phyloP scores from a whole-genome alignment of 2,797 vertebrate species.

The Micromesistius poutassou region DNA sequence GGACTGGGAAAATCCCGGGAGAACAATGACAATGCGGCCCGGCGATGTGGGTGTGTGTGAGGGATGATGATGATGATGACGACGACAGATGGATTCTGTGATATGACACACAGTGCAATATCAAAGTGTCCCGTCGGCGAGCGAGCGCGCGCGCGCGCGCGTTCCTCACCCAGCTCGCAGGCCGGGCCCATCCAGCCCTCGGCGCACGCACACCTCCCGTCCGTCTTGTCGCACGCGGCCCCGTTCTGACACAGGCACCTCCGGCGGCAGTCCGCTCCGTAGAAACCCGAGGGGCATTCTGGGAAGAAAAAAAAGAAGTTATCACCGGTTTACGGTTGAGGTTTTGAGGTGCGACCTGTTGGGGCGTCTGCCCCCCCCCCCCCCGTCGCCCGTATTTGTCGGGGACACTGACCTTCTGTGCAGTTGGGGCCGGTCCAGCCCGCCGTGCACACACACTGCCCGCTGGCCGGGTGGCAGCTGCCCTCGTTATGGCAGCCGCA shows the following conservation, averaged over 20 bases:
- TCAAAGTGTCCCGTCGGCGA: not conserved
- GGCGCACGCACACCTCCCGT: conserved; percentile 77
- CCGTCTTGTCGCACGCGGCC: conserved; percentile 76
- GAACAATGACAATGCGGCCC: not conserved
- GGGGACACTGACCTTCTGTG: conserved; percentile 74
- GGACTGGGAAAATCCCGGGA: not conserved
- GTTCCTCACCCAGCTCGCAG: conserved; percentile 83
- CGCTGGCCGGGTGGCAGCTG: conserved; percentile 78
- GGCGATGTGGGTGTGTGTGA: not conserved
- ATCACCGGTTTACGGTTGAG: not conserved
- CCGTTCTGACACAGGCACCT: conserved; percentile 85
- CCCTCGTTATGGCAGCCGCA: conserved; percentile 82
- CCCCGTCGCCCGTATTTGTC: not conserved
- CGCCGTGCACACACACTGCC: conserved; percentile 77
- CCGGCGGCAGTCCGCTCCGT: conserved; percentile 76
- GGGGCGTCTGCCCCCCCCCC: too few relatives aligned
- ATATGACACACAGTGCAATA: not conserved
- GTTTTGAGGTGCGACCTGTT: not conserved
- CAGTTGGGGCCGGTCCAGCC: conserved; percentile 88
- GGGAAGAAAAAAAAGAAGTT: conserved; percentile 29
- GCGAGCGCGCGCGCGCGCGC: too few relatives aligned
- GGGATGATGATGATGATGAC: too few relatives aligned
- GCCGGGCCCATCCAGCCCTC: conserved; percentile 83
- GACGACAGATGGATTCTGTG: not conserved
- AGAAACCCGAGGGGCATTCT: conserved; percentile 81